A percentile compares a stretch with the other conserved stretches of the same genome.
Conservation (phyloP, 1,140 invertebrate species). For the Cardiocondyla obscurior region DNA sequence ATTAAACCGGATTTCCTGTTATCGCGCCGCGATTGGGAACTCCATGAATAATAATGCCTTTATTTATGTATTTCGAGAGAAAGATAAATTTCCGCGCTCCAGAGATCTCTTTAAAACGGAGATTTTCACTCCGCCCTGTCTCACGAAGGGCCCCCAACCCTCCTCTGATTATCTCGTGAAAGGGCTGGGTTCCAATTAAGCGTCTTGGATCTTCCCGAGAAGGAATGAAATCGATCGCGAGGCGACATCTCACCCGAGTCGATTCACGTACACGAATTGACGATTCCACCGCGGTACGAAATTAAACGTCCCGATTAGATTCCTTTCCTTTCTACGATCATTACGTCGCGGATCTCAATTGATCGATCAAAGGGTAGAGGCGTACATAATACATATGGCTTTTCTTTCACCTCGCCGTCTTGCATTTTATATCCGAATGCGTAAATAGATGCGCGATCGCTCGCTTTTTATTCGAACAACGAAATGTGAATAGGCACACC, state of each 20-base stretch:
- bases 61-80: conserved; percentile 64
- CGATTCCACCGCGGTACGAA: conserved; percentile 42
- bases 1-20: conserved; percentile 57
- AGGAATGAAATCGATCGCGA: conserved; percentile 39
- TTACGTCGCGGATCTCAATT: conserved; percentile 4
- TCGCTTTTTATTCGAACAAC: background rate
- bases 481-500: background rate
- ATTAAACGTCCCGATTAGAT: conserved; percentile 60
- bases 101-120: conserved; percentile 19
- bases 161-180: conserved; percentile 10
- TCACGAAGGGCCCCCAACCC: background rate
- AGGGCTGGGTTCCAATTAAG: conserved; percentile 50
- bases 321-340: conserved; percentile 21
- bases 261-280: conserved; percentile 57
- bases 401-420: background rate
- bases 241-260: conserved; percentile 44
- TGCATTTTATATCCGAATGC: background rate
- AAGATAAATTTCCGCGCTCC: conserved; percentile 7
- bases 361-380: background rate
- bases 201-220: conserved; percentile 1
- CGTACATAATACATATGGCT: background rate
- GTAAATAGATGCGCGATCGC: background rate
- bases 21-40: conserved; percentile 58
- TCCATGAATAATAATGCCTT: conserved; percentile 69
- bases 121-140: background rate